Conservation (phyloP, 2,113 vertebrate genomes). For the Heterocephalus glaber region DNA sequence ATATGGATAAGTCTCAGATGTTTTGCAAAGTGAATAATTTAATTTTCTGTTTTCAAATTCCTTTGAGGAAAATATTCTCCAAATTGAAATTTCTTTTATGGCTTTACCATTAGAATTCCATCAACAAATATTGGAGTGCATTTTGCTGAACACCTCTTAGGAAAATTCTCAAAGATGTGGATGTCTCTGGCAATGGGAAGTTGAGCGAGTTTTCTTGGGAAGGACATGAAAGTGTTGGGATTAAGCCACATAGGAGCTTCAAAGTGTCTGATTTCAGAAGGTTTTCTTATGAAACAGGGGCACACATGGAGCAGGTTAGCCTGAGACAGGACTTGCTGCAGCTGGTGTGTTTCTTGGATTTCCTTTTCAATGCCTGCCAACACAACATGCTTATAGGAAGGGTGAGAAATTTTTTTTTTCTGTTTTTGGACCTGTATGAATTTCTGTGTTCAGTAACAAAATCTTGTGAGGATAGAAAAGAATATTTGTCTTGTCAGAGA, state of each 20-base stretch:
- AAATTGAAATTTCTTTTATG: background rate
- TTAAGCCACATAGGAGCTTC: constrained; percentile 79
- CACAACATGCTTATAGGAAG: constrained; percentile 65
- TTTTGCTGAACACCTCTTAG: constrained; percentile 62
- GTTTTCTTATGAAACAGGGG: constrained; percentile 73
- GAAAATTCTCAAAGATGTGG: constrained; percentile 49
- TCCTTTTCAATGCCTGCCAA: constrained; percentile 47
- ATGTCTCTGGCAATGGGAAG: background rate
- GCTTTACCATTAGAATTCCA: background rate
- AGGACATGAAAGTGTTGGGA: constrained; percentile 65
- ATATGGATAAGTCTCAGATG: background rate
- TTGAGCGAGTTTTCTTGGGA: constrained; percentile 60
- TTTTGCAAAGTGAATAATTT: constrained; percentile 20
- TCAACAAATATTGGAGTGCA: background rate
- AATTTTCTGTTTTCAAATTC: background rate
- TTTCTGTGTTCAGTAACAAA: constrained; percentile 72
- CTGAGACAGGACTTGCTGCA: constrained; percentile 63
- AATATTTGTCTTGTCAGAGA: constrained; percentile 76
- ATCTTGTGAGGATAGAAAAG: constrained; percentile 71
- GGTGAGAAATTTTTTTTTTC: constrained; percentile 50
- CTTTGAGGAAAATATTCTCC: background rate
- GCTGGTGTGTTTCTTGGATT: constrained; percentile 78
- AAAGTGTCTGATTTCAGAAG: constrained; percentile 76
- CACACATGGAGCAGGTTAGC: constrained; percentile 69
- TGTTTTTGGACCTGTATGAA: constrained; percentile 28